These are phyloP conservation scores for Xylocampa areola DNA, from an alignment of 2,888 invertebrate genomes.

Conservation along the genomic window DNA sequence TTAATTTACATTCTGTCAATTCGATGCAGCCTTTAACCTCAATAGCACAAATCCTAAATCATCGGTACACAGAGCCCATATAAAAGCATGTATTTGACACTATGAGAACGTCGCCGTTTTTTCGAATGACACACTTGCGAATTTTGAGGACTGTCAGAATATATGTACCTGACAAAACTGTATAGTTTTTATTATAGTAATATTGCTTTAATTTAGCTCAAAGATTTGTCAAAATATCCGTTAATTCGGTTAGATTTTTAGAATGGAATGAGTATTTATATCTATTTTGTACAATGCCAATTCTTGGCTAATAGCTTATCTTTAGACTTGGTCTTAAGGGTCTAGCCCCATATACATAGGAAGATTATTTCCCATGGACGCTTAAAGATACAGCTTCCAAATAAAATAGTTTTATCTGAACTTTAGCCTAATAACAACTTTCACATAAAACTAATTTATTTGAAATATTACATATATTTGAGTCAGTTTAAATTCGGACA, in stretches of 20 bases:
- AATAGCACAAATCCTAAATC: conserved; percentile 59
- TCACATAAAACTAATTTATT: conserved; percentile 19
- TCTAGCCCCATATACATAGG: neutral
- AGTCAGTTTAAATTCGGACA: conserved; percentile 15
- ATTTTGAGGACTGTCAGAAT: conserved; percentile 29
- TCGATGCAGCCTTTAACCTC: conserved; percentile 52
- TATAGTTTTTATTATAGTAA: neutral
- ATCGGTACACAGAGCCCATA: conserved; percentile 60
- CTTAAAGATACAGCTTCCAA: conserved; percentile 12
- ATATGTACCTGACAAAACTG: conserved; percentile 13
- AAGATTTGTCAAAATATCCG: neutral
- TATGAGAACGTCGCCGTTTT: conserved; percentile 55
- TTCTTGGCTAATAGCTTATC: conserved; percentile 3
- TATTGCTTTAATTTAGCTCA: no score
- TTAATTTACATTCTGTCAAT: conserved; percentile 32
- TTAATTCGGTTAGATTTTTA: conserved; percentile 17
- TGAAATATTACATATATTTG: conserved; percentile 1
- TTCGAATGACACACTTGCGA: conserved; percentile 42
- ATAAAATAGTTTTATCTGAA: conserved; percentile 10
- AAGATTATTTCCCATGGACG: neutral
- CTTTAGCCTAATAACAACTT: neutral
- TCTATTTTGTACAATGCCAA: conserved; percentile 32
- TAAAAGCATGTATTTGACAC: conserved; percentile 64
- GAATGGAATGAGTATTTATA: conserved; percentile 27
- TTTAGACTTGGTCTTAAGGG: neutral